Percentiles rank a stretch among this genome's conserved stretches.
Evolutionary conservation across 2,888 invertebrate genomes (phyloP).

Genomic region (Frankliniella intonsa): DNA sequence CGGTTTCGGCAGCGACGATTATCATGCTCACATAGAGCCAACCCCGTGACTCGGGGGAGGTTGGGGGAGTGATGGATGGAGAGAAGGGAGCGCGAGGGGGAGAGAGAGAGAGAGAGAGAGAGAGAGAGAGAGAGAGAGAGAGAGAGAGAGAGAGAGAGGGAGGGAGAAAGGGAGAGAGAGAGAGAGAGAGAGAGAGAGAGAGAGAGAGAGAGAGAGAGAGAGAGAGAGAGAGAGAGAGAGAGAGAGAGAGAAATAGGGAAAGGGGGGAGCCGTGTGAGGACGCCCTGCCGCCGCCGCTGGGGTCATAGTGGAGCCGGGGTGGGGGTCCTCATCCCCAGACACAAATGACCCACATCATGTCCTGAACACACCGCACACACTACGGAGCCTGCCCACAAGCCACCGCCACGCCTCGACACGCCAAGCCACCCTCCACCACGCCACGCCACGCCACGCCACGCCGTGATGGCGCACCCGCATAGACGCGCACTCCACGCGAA

Average conservation of each 20-base stretch:
- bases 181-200: no score
- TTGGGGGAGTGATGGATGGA: not conserved
- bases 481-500: no score
- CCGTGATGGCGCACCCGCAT: not conserved
- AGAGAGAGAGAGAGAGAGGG: not conserved
- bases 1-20: no score
- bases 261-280: no score
- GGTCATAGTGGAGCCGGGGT: no score
- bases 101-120: not conserved
- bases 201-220: not conserved
- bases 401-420: not conserved
- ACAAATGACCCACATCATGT: not conserved
- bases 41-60: not conserved
- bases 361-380: not conserved
- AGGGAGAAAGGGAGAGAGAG: not conserved
- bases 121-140: conserved; percentile 1
- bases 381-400: not conserved
- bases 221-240: conserved; percentile 1
- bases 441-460: not conserved
- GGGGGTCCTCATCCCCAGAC: not conserved
- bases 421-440: not conserved
- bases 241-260: not conserved
- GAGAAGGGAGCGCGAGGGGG: not conserved
- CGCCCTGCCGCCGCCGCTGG: no score
- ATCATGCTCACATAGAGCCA: no score